Evolutionary conservation across 2,113 vertebrate species (phyloP), one percentile per base, ranked within the genome.

Genomic region (Polypterus bichir): DNA sequence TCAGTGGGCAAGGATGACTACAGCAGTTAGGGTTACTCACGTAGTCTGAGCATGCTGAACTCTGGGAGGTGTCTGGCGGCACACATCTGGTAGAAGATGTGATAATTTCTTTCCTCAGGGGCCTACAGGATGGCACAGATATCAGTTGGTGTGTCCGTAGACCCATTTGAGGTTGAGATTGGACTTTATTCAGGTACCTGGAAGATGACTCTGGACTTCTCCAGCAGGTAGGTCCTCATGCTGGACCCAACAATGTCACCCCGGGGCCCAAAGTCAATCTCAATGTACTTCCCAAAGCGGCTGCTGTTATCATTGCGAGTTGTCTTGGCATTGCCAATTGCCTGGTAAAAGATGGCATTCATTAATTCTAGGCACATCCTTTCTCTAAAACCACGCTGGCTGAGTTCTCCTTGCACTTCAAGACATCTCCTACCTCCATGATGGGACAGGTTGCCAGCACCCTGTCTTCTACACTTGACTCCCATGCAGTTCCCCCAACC

Each of bases 291-390:
- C 56, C 88, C 88, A 63, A 89, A 91, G 52, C 81, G 67, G 65
- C 87, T 92, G 45, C 86, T 89, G 80, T 89, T 90, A 77, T 88
- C 86, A 7, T 89, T 90, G 44, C 86, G 75, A 11, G 71, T 83
- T 4, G 85, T 84, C 76, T 85, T 88, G 0, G 84, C 86, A 1
- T 92, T 92, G 7, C 88, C 88, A n/a, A 92, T 83, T 7, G 88
- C 83, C 88, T 90, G 49, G 9, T 3, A 48, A 5, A 49, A 64
- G 48, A 54, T 48, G 2, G 2, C 44, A 44, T 27, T 44, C 59
- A 48, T 27, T 27, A 27, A 27, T 27, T 27, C 1, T 27, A 27
- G 27, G 27, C 27, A 27, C 27, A 2, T 27, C 27, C 27, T 27
- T 27, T 27, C 27, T 27, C 27, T 27, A 27, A 27, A 27, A 27